phyloP scores from a whole-genome alignment of 1,140 invertebrate species.

The Medauroidea extradentata region DNA sequence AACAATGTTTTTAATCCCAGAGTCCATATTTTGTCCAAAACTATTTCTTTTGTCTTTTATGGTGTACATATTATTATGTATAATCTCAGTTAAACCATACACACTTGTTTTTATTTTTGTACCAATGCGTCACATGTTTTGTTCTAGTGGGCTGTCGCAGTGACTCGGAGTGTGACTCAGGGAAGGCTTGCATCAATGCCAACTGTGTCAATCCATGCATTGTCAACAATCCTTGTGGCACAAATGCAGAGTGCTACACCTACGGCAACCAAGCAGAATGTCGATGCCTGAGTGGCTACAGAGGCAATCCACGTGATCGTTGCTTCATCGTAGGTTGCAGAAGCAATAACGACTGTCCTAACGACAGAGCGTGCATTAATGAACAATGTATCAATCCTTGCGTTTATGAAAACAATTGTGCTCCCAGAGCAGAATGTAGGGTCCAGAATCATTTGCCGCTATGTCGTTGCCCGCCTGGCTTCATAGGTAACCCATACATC shows the following conservation, averaged over 20 bases:
- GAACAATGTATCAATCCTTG: slow-evolving; percentile 84
- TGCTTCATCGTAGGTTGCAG: slow-evolving; percentile 81
- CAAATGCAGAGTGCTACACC: slow-evolving; percentile 78
- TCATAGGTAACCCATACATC: slow-evolving; percentile 75
- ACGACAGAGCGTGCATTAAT: slow-evolving; percentile 77
- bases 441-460: slow-evolving; percentile 76
- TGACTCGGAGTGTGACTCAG: slow-evolving; percentile 72
- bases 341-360: slow-evolving; percentile 82
- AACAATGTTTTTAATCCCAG: too few species aligned
- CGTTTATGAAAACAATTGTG: slow-evolving; percentile 70
- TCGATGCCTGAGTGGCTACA: slow-evolving; percentile 71
- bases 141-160: slow-evolving; percentile 63
- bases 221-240: slow-evolving; percentile 70
- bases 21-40: too few species aligned
- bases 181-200: slow-evolving; percentile 75
- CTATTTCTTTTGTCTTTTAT: too few species aligned
- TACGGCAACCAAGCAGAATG: slow-evolving; percentile 71
- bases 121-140: slow-evolving; percentile 14
- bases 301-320: slow-evolving; percentile 71
- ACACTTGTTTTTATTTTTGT: slow-evolving; percentile 1
- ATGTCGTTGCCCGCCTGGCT: slow-evolving; percentile 69
- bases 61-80: too few species aligned
- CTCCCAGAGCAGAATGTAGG: slow-evolving; percentile 68
- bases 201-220: slow-evolving; percentile 83
- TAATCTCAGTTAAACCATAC: not conserved